Evolutionary conservation across 2,888 invertebrate genomes (phyloP).

Genomic region (Gari tellinella): DNA sequence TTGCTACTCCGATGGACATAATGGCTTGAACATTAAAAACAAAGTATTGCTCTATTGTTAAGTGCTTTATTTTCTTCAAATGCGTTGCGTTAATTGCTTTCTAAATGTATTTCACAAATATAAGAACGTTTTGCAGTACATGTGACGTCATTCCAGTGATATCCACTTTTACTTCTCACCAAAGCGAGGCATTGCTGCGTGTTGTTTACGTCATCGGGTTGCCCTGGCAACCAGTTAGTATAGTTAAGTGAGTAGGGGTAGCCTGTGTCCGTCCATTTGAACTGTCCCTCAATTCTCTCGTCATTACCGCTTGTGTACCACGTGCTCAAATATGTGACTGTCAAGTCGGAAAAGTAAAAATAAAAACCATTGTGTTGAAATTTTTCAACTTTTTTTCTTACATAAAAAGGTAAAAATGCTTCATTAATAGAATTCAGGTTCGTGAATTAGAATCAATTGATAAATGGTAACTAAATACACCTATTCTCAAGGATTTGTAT

Average conservation of each 20-base stretch:
- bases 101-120: constrained; percentile 60
- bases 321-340: constrained; percentile 34
- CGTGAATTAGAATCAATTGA: too few species aligned
- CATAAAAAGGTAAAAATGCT: too few species aligned
- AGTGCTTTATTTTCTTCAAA: too few species aligned
- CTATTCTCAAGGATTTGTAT: too few species aligned
- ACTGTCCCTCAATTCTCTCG: constrained; percentile 46
- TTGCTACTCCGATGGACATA: too few species aligned
- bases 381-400: too few species aligned
- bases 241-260: constrained; percentile 46
- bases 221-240: constrained; percentile 64
- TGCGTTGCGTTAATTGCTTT: neutral
- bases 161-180: constrained; percentile 57
- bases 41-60: too few species aligned
- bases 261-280: constrained; percentile 65
- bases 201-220: constrained; percentile 67
- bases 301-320: constrained; percentile 64
- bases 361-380: too few species aligned
- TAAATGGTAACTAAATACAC: too few species aligned
- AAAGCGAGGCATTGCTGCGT: constrained; percentile 66
- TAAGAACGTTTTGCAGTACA: constrained; percentile 60
- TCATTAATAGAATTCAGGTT: too few species aligned
- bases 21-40: too few species aligned
- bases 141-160: constrained; percentile 66
- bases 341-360: constrained; percentile 25